Percentiles rank a stretch among this genome's conserved stretches.
These are phyloP conservation scores for Sycophila sp. DNA, from an alignment of 1,140 invertebrate genomes.

Conservation along the genomic window DNA sequence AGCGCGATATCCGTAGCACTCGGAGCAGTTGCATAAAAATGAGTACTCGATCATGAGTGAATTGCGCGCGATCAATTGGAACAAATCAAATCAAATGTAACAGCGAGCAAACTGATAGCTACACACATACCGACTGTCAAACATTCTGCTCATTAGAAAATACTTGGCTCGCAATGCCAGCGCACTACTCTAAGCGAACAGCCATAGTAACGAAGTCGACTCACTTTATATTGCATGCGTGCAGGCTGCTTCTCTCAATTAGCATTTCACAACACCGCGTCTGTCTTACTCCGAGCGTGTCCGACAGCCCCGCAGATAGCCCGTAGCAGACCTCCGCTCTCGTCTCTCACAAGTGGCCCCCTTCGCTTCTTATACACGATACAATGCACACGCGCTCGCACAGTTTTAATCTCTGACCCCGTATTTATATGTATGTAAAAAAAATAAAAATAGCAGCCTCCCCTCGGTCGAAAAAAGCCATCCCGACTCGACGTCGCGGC, in stretches of 20 bases:
- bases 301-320: neutral
- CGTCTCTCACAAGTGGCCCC: neutral
- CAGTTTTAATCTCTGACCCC: neutral
- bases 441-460: no score
- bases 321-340: no score
- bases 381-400: neutral
- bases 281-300: neutral
- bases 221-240: constrained; percentile 10
- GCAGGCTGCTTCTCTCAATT: neutral
- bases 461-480: neutral
- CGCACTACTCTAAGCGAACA: constrained; percentile 3
- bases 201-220: constrained; percentile 23
- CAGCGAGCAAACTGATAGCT: no score
- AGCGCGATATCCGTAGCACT: no score
- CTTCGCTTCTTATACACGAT: neutral
- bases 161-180: no score
- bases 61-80: no score
- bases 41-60: no score
- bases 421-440: neutral
- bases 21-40: no score
- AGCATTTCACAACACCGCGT: constrained; percentile 26
- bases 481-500: neutral
- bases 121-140: no score
- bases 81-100: no score
- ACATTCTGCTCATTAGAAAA: no score